phyloP scores from a whole-genome alignment of 2,888 invertebrate genomes.

The Pachliopta kotzebuea region DNA sequence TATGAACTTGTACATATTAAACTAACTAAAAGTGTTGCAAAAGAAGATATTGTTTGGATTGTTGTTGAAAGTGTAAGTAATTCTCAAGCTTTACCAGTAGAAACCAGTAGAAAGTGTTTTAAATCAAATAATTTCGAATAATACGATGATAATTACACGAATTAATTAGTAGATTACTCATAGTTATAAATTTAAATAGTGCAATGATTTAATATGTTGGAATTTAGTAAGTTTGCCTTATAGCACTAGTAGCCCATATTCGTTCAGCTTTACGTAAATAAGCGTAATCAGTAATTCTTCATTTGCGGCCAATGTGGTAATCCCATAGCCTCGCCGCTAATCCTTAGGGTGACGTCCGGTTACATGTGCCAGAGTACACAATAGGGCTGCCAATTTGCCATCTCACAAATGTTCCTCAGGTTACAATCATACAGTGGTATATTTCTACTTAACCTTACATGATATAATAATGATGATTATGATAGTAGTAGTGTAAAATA shows the following conservation, averaged over 20 bases:
- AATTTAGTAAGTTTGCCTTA: neutral
- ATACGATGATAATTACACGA: neutral
- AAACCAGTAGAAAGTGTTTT: neutral
- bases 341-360: conserved; percentile 77
- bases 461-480: conserved; percentile 1
- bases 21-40: conserved; percentile 70
- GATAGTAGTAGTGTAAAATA: conserved; percentile 8
- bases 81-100: conserved; percentile 12
- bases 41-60: conserved; percentile 61
- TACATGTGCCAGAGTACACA: conserved; percentile 52
- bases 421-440: conserved; percentile 9
- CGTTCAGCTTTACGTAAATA: conserved; percentile 30
- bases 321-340: conserved; percentile 76
- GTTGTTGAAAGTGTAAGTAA: conserved; percentile 72
- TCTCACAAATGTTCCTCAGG: conserved; percentile 13
- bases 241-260: conserved; percentile 4
- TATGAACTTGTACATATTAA: conserved; percentile 72
- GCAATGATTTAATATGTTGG: neutral
- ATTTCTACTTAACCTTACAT: conserved; percentile 10
- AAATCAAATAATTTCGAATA: neutral
- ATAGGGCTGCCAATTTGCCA: conserved; percentile 55
- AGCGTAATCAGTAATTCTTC: conserved; percentile 72
- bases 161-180: too few species aligned
- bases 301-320: conserved; percentile 79
- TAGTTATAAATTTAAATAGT: neutral